Percentiles rank a stretch among this genome's conserved stretches.
Conservation (phyloP, 2,888 invertebrate species). For the Lasiommata megera region DNA sequence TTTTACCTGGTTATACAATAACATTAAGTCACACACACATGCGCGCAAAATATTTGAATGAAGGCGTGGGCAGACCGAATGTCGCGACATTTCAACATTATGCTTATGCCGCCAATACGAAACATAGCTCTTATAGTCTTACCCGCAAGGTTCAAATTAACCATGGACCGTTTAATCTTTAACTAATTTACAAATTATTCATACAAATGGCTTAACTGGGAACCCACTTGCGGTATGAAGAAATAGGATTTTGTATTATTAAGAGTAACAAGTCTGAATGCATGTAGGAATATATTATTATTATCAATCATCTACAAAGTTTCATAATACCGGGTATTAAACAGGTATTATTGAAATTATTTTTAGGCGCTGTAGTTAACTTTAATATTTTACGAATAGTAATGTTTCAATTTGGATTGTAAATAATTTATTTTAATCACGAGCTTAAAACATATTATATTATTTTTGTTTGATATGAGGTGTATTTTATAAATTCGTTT, state of each 20-base stretch:
- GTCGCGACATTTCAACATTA: constrained; percentile 67
- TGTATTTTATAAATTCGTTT: no score
- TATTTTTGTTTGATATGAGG: no score
- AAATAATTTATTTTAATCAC: neutral
- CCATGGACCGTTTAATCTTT: constrained; percentile 9
- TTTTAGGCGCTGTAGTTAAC: neutral
- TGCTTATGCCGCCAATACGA: constrained; percentile 21
- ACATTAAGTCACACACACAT: constrained; percentile 34
- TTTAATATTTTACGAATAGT: neutral
- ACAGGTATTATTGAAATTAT: neutral
- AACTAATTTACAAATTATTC: constrained; percentile 29
- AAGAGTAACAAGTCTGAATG: constrained; percentile 3
- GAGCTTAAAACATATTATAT: no score
- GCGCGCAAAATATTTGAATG: constrained; percentile 50
- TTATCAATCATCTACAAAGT: constrained; percentile 1
- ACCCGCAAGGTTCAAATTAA: constrained; percentile 17
- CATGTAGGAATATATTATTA: neutral
- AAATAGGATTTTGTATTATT: constrained; percentile 15
- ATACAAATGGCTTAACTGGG: constrained; percentile 26
- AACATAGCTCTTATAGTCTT: constrained; percentile 14
- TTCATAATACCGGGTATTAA: neutral
- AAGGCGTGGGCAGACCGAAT: constrained; percentile 65
- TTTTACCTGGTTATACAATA: constrained; percentile 5
- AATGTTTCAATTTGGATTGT: neutral
- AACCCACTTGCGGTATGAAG: constrained; percentile 14